Percentiles rank a stretch among this genome's conserved stretches.
Conservation (phyloP, 1,140 invertebrate genomes). For the Halictus rubicundus region DNA sequence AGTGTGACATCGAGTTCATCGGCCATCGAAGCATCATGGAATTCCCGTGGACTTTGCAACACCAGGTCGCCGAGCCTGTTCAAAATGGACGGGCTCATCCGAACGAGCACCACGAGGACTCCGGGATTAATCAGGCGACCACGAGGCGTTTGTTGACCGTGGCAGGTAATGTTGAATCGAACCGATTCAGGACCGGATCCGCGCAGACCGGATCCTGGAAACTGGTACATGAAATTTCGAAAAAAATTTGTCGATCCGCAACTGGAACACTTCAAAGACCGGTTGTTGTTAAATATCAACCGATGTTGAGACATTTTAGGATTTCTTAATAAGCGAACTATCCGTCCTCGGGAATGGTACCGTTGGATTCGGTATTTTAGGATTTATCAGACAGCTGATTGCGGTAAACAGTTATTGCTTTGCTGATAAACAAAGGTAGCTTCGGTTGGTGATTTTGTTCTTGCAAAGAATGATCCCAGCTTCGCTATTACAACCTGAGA, state of each 20-base stretch:
- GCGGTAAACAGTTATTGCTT: no score
- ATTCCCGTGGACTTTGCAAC: slow-evolving; percentile 75
- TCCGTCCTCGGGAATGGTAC: neutral
- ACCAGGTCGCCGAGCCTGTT: slow-evolving; percentile 65
- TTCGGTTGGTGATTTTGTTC: no score
- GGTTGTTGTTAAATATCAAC: slow-evolving; percentile 8
- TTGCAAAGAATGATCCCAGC: no score
- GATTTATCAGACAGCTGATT: no score
- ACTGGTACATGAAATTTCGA: neutral
- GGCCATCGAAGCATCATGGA: slow-evolving; percentile 65
- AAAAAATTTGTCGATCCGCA: neutral
- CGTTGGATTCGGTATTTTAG: no score
- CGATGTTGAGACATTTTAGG: neutral
- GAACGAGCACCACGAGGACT: slow-evolving; percentile 65
- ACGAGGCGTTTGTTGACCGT: slow-evolving; percentile 69
- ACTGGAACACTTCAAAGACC: neutral
- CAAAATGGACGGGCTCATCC: slow-evolving; percentile 55
- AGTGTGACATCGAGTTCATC: slow-evolving; percentile 25
- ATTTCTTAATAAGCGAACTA: neutral
- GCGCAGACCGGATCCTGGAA: neutral
- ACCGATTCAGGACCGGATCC: neutral
- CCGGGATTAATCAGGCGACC: slow-evolving; percentile 66
- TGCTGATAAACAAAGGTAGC: no score
- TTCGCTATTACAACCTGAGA: no score
- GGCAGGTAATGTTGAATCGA: slow-evolving; percentile 67